These are phyloP conservation scores for Bovichtus diacanthus DNA, from an alignment of 2,797 vertebrate species.

Conservation along the genomic window DNA sequence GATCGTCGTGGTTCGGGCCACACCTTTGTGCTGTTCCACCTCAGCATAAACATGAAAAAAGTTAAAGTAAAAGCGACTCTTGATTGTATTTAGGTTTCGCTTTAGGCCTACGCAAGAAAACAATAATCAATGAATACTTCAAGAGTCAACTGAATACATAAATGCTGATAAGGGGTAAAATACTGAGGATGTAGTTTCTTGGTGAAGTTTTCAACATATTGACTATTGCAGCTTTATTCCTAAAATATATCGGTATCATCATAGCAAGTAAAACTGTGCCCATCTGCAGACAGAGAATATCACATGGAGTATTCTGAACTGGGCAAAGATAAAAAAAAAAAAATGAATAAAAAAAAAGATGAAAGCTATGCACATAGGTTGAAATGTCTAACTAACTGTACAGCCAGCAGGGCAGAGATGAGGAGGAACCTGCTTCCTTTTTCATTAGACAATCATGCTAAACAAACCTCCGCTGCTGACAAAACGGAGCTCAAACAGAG, in stretches of 20 bases:
- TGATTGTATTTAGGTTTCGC: too few species aligned
- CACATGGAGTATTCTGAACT: not conserved
- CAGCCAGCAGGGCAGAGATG: not conserved
- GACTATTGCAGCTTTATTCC: not conserved
- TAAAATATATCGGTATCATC: not conserved
- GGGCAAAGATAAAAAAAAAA: not conserved
- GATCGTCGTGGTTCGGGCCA: too few species aligned
- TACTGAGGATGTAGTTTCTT: not conserved
- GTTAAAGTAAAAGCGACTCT: too few species aligned
- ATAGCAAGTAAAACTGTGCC: too few species aligned
- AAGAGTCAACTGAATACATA: not conserved
- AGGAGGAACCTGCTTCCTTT: not conserved
- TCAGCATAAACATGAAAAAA: too few species aligned
- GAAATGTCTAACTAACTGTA: not conserved
- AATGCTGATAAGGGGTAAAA: not conserved
- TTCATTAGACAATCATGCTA: constrained; percentile 21
- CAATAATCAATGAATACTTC: not conserved
- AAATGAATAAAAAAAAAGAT: too few species aligned
- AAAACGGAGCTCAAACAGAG: constrained; percentile 31
- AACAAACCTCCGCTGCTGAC: constrained; percentile 26
- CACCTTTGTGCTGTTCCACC: too few species aligned
- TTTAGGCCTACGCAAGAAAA: too few species aligned
- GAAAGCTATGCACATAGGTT: not conserved
- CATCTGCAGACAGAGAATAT: not conserved
- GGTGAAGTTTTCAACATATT: too few species aligned